Base-by-base conservation (phyloP, 1,140 invertebrate species). In the Anagrus nilaparvatae region DNA sequence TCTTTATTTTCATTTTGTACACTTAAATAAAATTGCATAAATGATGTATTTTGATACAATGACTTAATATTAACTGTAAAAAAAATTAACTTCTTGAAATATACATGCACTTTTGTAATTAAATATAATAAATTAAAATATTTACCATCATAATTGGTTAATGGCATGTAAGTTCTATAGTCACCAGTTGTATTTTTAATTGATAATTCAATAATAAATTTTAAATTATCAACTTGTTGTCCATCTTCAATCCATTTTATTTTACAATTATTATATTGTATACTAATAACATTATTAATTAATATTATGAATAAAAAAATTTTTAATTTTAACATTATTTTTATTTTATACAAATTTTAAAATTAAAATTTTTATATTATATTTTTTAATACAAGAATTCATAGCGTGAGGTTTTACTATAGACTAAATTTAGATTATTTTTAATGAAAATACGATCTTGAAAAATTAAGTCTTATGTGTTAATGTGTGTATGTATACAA, bases 1-100 rank as follows among this genome's bases (percentile, higher is more conserved):
- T 54, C 60, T 10, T 66, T 63, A 2, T 56, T 59, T 32, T 65
- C 72, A 38, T 56, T 61, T 40, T 79, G 76, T 1, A 78, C 71
- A 2, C 74, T 71, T 24, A 88, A 54, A 40, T 81, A 65, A 53
- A 87, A 88, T 38, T 81, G 80, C 3, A 74, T 75, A 50, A 87
- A 88, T 48, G 78, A 81, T 20, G 76, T 69, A 5, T 51, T 53
- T 6, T 42, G 19, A 5, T 40, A 46, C 5, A 55, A 51, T 19
- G 53, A 35, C 14, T 52, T 51, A 29, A 67, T 36, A 0, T 50
- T 59, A 23, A 68, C 65, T 68, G 45, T 24, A 62, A 59, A n/a
- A 38, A 20, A 9, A 12, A 24, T 18, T 33, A 3, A 9, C 1
- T 8, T n/a, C 16, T 21, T 40, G 24, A 25, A 25, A 25, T 7